Percentiles rank a stretch among this genome's conserved stretches.
Conservation (phyloP, 2,888 invertebrate genomes). For the Dynastes grantii region DNA sequence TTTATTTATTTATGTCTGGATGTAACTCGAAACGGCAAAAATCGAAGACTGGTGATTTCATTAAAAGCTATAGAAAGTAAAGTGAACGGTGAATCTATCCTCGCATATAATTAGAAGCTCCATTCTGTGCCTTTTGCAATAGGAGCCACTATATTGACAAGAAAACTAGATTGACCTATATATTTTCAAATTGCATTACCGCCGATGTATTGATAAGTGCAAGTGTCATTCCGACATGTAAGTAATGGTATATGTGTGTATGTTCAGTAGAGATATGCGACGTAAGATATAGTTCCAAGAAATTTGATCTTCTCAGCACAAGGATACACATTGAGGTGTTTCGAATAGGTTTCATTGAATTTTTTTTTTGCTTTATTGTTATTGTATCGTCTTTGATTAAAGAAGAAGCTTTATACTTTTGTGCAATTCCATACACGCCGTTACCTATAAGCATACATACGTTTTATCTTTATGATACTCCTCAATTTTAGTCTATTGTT, state of each 20-base stretch:
- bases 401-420: no score
- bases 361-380: no score
- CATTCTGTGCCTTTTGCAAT: slow-evolving; percentile 14
- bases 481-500: no score
- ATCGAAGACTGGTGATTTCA: neutral
- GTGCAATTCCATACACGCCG: no score
- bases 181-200: slow-evolving; percentile 25
- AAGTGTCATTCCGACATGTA: slow-evolving; percentile 17
- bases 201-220: slow-evolving; percentile 13
- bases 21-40: slow-evolving; percentile 3
- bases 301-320: no score
- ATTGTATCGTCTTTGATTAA: no score
- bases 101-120: slow-evolving; percentile 24
- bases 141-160: slow-evolving; percentile 23
- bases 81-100: slow-evolving; percentile 31
- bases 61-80: slow-evolving; percentile 30
- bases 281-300: no score
- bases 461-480: no score
- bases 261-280: neutral
- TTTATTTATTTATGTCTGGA: slow-evolving; percentile 30
- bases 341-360: no score
- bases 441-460: no score
- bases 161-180: slow-evolving; percentile 36
- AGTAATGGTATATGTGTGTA: slow-evolving; percentile 4
- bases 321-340: no score